Conservation (phyloP, 53 echinoderm and acorn worm genomes). For the Echinarachnius parma region DNA sequence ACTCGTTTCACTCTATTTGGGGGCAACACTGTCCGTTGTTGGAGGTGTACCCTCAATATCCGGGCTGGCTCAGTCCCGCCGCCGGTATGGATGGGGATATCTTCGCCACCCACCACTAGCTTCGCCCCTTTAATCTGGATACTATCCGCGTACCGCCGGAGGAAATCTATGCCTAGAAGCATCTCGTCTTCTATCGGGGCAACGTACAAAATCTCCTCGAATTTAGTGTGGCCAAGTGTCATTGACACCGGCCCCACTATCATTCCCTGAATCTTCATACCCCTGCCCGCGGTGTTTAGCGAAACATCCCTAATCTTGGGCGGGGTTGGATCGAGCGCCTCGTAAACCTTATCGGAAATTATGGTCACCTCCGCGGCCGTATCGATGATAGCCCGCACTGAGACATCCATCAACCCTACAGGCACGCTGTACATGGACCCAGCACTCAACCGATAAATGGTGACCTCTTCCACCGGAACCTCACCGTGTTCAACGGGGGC, state of each 20-base stretch:
- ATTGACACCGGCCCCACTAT: constrained; percentile 41
- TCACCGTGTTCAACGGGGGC: background rate
- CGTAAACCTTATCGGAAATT: constrained; percentile 43
- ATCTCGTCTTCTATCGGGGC: constrained; percentile 59
- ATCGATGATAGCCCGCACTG: constrained; percentile 50
- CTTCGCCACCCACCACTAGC: no score
- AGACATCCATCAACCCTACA: background rate
- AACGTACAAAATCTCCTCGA: constrained; percentile 1
- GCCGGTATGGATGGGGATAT: no score
- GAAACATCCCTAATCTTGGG: constrained; percentile 26
- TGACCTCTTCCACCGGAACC: background rate
- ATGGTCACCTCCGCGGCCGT: constrained; percentile 53
- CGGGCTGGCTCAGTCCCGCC: no score
- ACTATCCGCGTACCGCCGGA: background rate
- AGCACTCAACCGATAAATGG: background rate
- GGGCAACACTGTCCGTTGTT: no score
- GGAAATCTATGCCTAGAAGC: constrained; percentile 51
- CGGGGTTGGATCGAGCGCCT: constrained; percentile 30
- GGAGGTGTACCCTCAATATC: no score
- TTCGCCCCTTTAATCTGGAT: constrained; percentile 32
- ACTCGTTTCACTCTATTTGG: no score
- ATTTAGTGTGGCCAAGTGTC: background rate
- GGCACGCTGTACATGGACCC: background rate
- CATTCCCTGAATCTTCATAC: constrained; percentile 30
- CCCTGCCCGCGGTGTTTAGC: constrained; percentile 39